A percentile compares a stretch with the other conserved stretches of the same genome.
Evolutionary conservation across 2,797 vertebrate genomes (phyloP).

Genomic region (Odontamblyopus rebecca): DNA sequence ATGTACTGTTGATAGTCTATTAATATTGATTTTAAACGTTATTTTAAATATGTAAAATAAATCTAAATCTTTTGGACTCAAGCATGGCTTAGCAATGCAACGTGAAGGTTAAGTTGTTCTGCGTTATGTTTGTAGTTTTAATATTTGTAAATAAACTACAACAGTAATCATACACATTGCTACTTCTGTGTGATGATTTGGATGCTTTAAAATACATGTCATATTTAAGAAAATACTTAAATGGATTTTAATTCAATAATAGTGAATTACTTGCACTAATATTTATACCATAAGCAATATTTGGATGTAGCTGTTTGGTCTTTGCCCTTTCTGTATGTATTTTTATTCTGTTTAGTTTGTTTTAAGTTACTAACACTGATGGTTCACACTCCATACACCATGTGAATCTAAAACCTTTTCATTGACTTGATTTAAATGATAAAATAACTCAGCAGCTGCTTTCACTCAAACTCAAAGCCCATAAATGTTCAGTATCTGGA

Average conservation of each 20-base stretch:
- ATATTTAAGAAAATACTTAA: not conserved
- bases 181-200: conserved; percentile 42
- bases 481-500: not conserved
- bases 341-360: conserved; percentile 21
- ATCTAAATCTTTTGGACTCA: conserved; percentile 91
- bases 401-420: not conserved
- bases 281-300: not conserved
- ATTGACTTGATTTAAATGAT: not conserved
- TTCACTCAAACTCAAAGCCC: not conserved
- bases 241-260: not conserved
- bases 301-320: conserved; percentile 3
- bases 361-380: conserved; percentile 61
- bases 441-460: not conserved
- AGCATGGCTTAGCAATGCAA: conserved; percentile 88
- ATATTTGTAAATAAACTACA: conserved; percentile 77
- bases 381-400: conserved; percentile 57
- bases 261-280: not conserved
- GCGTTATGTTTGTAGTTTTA: conserved; percentile 73
- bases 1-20: conserved; percentile 94
- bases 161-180: conserved; percentile 47
- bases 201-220: conserved; percentile 1
- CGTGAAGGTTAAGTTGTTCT: conserved; percentile 76
- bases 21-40: conserved; percentile 89
- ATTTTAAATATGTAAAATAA: conserved; percentile 99
- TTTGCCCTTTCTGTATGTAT: conserved; percentile 35